phyloP scores from a whole-genome alignment of 2,888 invertebrate genomes.

The Chloroclystis v-ata region DNA sequence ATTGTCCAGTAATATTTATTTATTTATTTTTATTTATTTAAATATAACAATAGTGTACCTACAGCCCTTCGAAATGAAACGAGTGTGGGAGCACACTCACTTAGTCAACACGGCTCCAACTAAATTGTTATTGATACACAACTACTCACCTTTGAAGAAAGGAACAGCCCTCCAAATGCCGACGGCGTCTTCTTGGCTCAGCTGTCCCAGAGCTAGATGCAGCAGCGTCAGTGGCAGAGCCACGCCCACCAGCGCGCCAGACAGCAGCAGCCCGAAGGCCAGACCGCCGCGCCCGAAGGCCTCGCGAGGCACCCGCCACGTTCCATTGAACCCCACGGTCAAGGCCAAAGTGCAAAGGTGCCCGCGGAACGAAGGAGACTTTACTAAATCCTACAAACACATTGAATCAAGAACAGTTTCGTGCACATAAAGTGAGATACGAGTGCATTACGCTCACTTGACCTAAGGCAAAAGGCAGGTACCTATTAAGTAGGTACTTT shows the following conservation, averaged over 20 bases:
- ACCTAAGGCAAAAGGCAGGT: too few species aligned
- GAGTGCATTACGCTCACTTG: too few species aligned
- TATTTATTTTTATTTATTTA: too few species aligned
- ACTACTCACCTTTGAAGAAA: slow-evolving; percentile 77
- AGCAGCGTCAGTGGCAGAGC: slow-evolving; percentile 79
- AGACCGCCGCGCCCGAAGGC: slow-evolving; percentile 68
- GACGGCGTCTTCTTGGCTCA: slow-evolving; percentile 81
- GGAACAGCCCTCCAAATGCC: slow-evolving; percentile 82
- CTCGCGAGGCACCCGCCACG: slow-evolving; percentile 79
- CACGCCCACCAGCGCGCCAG: slow-evolving; percentile 64
- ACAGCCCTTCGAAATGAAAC: too few species aligned
- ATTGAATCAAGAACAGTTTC: not conserved
- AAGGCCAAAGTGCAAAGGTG: slow-evolving; percentile 75
- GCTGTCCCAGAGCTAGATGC: slow-evolving; percentile 80
- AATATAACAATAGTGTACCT: too few species aligned
- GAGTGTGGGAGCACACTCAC: too few species aligned
- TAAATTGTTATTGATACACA: not conserved
- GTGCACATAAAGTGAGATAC: too few species aligned
- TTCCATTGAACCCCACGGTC: slow-evolving; percentile 75
- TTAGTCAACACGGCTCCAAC: too few species aligned
- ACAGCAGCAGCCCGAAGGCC: slow-evolving; percentile 73
- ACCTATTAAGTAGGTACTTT: not conserved
- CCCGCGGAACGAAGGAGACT: slow-evolving; percentile 47
- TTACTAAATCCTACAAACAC: slow-evolving; percentile 42
- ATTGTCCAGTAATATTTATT: too few species aligned